Evolutionary conservation across 1,140 invertebrate species (phyloP).

Genomic region (Eciton burchellii): DNA sequence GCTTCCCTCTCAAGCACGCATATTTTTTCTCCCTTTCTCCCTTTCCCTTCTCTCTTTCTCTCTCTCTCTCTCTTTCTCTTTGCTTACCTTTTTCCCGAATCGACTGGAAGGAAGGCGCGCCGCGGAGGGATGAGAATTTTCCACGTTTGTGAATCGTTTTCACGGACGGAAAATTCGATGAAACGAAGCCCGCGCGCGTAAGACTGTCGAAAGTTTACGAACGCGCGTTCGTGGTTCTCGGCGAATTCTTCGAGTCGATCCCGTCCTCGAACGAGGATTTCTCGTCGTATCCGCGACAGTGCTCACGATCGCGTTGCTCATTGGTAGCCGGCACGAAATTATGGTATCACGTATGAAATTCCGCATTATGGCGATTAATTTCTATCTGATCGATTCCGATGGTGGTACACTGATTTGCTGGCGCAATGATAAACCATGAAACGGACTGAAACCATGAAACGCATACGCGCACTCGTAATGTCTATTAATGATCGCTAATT

Average conservation of each 20-base stretch:
- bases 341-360: background rate
- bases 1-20: background rate
- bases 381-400: constrained; percentile 1
- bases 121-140: constrained; percentile 3
- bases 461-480: background rate
- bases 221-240: background rate
- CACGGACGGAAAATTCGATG: constrained; percentile 15
- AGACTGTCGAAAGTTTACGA: background rate
- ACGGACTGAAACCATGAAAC: constrained; percentile 10
- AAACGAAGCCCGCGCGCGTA: background rate
- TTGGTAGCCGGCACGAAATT: background rate
- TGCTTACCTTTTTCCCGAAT: background rate
- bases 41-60: constrained; percentile 3
- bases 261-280: background rate
- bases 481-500: constrained; percentile 39
- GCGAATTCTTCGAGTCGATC: background rate
- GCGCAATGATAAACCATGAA: constrained; percentile 5
- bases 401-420: constrained; percentile 4
- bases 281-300: background rate
- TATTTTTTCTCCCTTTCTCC: background rate
- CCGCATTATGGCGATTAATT: constrained; percentile 21
- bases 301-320: background rate
- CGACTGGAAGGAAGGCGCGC: background rate
- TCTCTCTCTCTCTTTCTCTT: background rate
- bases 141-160: background rate